Evolutionary conservation across 2,888 invertebrate species (phyloP).

Genomic region (Aporophyla nigra): DNA sequence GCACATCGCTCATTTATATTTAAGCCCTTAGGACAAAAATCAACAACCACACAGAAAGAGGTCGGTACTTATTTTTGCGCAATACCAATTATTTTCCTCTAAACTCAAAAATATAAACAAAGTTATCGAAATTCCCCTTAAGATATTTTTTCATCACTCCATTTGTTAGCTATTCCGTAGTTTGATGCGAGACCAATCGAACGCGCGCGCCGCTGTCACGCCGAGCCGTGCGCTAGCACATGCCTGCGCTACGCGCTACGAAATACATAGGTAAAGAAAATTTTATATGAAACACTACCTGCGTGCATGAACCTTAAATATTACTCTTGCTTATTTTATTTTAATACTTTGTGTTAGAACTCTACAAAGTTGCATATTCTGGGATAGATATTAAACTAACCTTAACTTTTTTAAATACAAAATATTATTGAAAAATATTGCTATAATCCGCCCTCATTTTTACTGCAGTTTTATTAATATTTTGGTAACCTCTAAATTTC

Average conservation of each 20-base stretch:
- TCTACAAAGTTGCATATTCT: neutral
- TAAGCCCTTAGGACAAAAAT: neutral
- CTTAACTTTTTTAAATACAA: too few species aligned
- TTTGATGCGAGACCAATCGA: slow-evolving; percentile 77
- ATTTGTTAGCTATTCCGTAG: slow-evolving; percentile 18
- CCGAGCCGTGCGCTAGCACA: slow-evolving; percentile 50
- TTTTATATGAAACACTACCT: slow-evolving; percentile 19
- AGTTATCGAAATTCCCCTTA: neutral
- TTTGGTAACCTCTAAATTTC: neutral
- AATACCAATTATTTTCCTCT: neutral
- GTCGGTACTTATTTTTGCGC: neutral
- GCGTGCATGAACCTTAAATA: neutral
- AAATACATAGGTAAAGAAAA: slow-evolving; percentile 53
- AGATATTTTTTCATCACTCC: neutral
- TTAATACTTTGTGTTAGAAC: neutral
- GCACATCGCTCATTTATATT: neutral
- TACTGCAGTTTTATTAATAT: neutral
- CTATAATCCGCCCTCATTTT: neutral
- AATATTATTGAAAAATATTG: neutral
- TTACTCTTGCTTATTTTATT: neutral
- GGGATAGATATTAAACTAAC: neutral
- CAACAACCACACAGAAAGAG: neutral
- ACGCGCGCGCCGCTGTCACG: slow-evolving; percentile 68
- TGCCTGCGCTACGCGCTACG: slow-evolving; percentile 54
- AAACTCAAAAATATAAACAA: neutral